These are phyloP conservation scores for Aurelia sp. DNA, from an alignment of 30 jellyfish, hydroid and myxozoan genomes.

Conservation along the genomic window DNA sequence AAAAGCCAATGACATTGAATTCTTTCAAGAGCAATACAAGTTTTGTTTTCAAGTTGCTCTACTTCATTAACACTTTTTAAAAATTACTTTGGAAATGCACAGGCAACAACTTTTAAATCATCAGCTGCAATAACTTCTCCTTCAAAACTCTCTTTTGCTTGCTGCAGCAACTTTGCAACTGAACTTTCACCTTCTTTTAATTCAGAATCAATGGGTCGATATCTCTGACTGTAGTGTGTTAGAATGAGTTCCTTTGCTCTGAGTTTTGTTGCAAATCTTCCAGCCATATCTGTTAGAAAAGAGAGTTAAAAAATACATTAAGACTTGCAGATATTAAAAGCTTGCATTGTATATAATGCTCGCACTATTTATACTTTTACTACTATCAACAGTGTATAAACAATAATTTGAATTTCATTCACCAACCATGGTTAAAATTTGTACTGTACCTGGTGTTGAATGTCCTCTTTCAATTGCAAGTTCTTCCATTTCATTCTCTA, in stretches of 20 bases:
- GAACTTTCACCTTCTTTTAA: slow-evolving; percentile 47
- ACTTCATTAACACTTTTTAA: not conserved
- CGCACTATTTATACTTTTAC: too few species aligned
- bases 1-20: too few species aligned
- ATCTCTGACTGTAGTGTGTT: slow-evolving; percentile 84
- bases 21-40: too few species aligned
- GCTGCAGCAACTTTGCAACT: slow-evolving; percentile 41
- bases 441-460: slow-evolving; percentile 91
- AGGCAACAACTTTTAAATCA: slow-evolving; percentile 59
- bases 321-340: too few species aligned
- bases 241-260: slow-evolving; percentile 67
- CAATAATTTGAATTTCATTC: too few species aligned
- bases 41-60: too few species aligned
- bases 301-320: too few species aligned
- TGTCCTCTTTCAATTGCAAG: slow-evolving; percentile 92
- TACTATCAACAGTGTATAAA: too few species aligned
- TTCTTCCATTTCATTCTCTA: slow-evolving; percentile 85
- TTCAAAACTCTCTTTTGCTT: slow-evolving; percentile 65
- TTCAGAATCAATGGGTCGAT: slow-evolving; percentile 44
- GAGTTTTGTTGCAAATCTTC: slow-evolving; percentile 61
- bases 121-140: slow-evolving; percentile 84
- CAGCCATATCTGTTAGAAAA: slow-evolving; percentile 85
- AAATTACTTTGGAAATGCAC: slow-evolving; percentile 25
- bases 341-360: too few species aligned
- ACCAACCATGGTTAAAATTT: too few species aligned